These are phyloP conservation scores for Podiceps cristatus DNA, from an alignment of 2,113 vertebrate genomes.

Conservation along the genomic window DNA sequence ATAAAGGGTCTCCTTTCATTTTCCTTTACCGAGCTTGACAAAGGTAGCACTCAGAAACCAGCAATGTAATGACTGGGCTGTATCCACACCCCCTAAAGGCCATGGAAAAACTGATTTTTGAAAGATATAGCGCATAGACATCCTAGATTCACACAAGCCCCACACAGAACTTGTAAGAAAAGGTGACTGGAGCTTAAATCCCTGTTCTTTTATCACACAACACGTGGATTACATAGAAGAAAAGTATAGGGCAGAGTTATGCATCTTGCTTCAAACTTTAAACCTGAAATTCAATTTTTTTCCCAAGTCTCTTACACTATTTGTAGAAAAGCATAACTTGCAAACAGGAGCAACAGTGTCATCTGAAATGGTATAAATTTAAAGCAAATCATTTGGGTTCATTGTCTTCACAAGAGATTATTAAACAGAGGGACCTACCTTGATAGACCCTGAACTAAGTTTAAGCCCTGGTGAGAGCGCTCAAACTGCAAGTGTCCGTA, in stretches of 20 bases:
- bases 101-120: background rate
- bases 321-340: background rate
- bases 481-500: background rate
- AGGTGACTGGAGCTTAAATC: background rate
- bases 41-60: background rate
- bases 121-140: background rate
- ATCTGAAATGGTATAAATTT: background rate
- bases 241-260: background rate
- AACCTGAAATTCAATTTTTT: background rate
- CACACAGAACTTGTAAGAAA: background rate
- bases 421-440: background rate
- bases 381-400: background rate
- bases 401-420: background rate
- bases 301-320: background rate
- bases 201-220: background rate
- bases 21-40: background rate
- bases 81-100: background rate
- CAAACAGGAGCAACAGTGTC: background rate
- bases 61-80: background rate
- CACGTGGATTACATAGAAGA: rapidly evolving
- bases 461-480: background rate
- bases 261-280: background rate
- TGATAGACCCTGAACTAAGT: background rate
- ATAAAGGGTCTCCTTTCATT: background rate
- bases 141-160: rapidly evolving